Percentiles rank a stretch among this genome's conserved stretches.
phyloP scores from a whole-genome alignment of 2,888 invertebrate species.

The Drymonia ruficornis region DNA sequence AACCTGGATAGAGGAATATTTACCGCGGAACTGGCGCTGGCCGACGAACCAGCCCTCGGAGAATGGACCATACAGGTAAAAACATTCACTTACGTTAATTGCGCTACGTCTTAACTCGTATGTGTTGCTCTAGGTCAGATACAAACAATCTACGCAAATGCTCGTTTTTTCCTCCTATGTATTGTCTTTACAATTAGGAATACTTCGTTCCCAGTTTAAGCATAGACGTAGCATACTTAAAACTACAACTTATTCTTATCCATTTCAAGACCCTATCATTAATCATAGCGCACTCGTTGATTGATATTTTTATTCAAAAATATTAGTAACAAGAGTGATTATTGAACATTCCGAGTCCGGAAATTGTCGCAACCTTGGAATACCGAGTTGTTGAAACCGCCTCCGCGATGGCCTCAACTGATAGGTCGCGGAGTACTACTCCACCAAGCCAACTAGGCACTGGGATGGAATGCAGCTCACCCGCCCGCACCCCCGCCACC shows the following conservation, averaged over 20 bases:
- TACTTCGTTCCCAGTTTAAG: neutral
- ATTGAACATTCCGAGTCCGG: constrained; percentile 21
- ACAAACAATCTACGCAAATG: constrained; percentile 20
- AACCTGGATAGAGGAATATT: constrained; percentile 90
- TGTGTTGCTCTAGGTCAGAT: constrained; percentile 18
- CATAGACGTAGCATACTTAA: neutral
- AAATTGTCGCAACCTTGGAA: constrained; percentile 36
- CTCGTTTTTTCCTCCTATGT: constrained; percentile 19
- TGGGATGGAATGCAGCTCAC: too few relatives aligned
- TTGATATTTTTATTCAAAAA: neutral
- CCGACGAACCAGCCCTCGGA: constrained; percentile 93
- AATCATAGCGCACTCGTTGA: too few relatives aligned
- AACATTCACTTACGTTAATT: constrained; percentile 1
- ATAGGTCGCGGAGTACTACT: constrained; percentile 22
- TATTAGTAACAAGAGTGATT: neutral
- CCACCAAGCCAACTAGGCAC: too few relatives aligned
- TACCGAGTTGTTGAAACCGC: constrained; percentile 23
- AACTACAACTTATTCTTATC: too few relatives aligned
- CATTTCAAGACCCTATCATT: too few relatives aligned
- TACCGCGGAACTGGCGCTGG: constrained; percentile 90
- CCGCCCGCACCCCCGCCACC: too few relatives aligned
- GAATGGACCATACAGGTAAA: constrained; percentile 92
- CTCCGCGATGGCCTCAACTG: constrained; percentile 42
- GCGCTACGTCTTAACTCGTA: constrained; percentile 4
- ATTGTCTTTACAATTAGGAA: constrained; percentile 3